A percentile compares a stretch with the other conserved stretches of the same genome.
phyloP scores from a whole-genome alignment of 1,140 invertebrate genomes.

The Camponotus floridanus region DNA sequence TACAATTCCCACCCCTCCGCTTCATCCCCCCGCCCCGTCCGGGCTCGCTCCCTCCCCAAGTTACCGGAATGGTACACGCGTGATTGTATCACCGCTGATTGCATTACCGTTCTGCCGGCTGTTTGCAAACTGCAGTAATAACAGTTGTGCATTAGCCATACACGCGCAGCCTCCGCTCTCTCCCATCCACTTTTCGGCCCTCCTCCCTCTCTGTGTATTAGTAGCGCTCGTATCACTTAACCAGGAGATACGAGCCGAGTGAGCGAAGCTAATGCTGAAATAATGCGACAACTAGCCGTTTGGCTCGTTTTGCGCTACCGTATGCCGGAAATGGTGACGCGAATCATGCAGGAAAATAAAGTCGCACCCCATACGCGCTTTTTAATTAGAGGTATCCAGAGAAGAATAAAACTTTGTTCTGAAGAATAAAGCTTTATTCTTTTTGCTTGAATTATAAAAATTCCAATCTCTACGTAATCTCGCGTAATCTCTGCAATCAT shows the following conservation, averaged over 20 bases:
- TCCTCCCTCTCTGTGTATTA: slow-evolving; percentile 17
- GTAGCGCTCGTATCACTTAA: slow-evolving; percentile 74
- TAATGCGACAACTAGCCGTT: slow-evolving; percentile 70
- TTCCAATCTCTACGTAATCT: neutral
- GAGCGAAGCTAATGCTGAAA: slow-evolving; percentile 74
- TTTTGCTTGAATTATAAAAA: neutral
- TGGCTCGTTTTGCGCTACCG: slow-evolving; percentile 5
- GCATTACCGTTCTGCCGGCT: slow-evolving; percentile 69
- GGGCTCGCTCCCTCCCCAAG: neutral
- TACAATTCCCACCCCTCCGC: neutral
- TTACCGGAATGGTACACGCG: slow-evolving; percentile 46
- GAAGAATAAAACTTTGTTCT: no score
- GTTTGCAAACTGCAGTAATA: slow-evolving; percentile 77
- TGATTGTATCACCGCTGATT: slow-evolving; percentile 70
- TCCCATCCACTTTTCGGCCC: neutral
- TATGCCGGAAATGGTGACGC: slow-evolving; percentile 53
- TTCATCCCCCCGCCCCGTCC: neutral
- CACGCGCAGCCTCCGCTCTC: neutral
- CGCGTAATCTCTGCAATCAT: neutral
- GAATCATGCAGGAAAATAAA: neutral
- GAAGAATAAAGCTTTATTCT: no score
- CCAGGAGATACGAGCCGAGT: slow-evolving; percentile 64
- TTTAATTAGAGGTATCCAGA: slow-evolving; percentile 32
- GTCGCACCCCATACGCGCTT: neutral
- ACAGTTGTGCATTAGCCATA: slow-evolving; percentile 65